Conservation (phyloP, 2,888 invertebrate species). For the Archaeoteleia sp. region DNA sequence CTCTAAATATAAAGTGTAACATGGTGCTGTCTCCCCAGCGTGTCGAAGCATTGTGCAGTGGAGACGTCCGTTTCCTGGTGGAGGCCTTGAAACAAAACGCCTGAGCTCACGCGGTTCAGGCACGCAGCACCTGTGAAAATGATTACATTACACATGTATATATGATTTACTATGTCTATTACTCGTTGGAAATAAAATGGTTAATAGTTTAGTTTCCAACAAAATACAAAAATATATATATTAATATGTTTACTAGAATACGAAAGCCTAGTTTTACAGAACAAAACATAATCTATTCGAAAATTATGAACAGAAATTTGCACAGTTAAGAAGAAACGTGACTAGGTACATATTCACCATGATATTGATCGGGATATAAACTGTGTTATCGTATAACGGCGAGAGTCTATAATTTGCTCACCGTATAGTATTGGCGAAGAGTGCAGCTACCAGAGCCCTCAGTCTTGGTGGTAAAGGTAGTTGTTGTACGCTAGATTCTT, state of each 20-base stretch:
- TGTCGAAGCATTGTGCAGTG: conserved; percentile 99
- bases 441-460: conserved; percentile 87
- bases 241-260: too few relatives aligned
- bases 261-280: too few relatives aligned
- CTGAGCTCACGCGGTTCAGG: conserved; percentile 91
- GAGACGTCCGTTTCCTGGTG: conserved; percentile 87
- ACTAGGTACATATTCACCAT: conserved; percentile 1
- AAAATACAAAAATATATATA: too few relatives aligned
- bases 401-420: conserved; percentile 48
- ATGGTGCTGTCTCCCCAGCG: conserved; percentile 88
- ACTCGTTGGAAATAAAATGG: background rate
- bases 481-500: conserved; percentile 84
- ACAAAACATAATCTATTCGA: too few relatives aligned
- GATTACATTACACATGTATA: background rate
- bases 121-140: conserved; percentile 87
- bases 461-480: conserved; percentile 93
- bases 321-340: conserved; percentile 4
- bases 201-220: too few relatives aligned
- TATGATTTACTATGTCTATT: background rate
- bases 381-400: conserved; percentile 7
- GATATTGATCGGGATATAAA: conserved; percentile 13
- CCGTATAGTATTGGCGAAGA: conserved; percentile 93
- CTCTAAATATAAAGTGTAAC: conserved; percentile 93
- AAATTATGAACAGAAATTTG: too few relatives aligned
- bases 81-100: conserved; percentile 95